Base-by-base conservation (phyloP, 2,888 invertebrate genomes). In the Dolichopus griseipennis region DNA sequence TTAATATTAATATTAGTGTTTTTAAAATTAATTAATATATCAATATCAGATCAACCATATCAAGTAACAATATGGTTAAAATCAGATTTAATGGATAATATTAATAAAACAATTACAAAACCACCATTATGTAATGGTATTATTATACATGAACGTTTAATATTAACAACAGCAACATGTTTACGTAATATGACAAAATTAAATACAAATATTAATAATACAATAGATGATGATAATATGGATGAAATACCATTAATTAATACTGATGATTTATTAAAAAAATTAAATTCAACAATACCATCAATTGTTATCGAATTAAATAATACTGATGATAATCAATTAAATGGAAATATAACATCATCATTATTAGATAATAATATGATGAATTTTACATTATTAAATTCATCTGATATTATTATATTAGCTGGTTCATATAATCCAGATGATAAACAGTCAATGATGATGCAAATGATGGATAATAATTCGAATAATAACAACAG, bases 91-190 rank as follows among this genome's bases (percentile, higher is more conserved):
- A 18, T 15, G 4, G 27, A 27, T 27, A 27, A 27, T 27, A n/a
- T n/a, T n/a, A 27, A 27, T 27, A 27, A 27, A 27, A 27, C 27
- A 27, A 27, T 27, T 4, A 64, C 12, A 15, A 20, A 6, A 18
- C 15, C 18, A 64, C 75, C 75, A 67, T 34, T 73, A 21, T 76
- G 76, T 64, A 76, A 75, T 68, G 76, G 76, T 18, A 70, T 66
- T 7, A 74, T 76, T 43, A 70, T 76, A 0, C 73, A 73, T n/a
- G 75, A 74, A 66, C 72, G 72, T 52, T 65, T 75, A 10, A 72
- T 77, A 37, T 34, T 75, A 27, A 75, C 76, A 6, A 71, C 76
- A 18, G 76, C 76, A 0, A 69, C 68, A 20, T 76, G 76, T 70
- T 61, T 74, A 8, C 70, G 72, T 68, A 69, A 73, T 37, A 70